These are phyloP conservation scores for Diplodus puntazzo DNA, from an alignment of 2,797 vertebrate species.

Conservation along the genomic window DNA sequence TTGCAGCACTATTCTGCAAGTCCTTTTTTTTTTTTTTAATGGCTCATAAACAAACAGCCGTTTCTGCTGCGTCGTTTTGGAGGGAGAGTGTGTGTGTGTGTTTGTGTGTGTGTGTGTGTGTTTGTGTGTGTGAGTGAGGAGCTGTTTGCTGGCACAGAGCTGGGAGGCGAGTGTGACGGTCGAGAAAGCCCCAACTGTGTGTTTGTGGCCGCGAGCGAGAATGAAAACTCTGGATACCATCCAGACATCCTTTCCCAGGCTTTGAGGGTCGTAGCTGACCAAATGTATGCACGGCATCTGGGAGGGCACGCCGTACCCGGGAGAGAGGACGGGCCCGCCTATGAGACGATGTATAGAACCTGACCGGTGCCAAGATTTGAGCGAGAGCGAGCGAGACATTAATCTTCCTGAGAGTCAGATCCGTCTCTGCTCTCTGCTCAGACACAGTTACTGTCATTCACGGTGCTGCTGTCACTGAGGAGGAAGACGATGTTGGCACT, in stretches of 20 bases:
- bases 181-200: slow-evolving; percentile 56
- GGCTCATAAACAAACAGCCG: slow-evolving; percentile 71
- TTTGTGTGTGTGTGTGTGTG: slow-evolving; percentile 9
- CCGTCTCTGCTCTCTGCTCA: not conserved
- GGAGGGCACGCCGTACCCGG: slow-evolving; percentile 12
- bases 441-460: slow-evolving; percentile 9
- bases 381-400: slow-evolving; percentile 4
- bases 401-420: not conserved
- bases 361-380: slow-evolving; percentile 9
- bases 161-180: slow-evolving; percentile 41
- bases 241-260: slow-evolving; percentile 69
- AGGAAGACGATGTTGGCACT: not conserved
- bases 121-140: slow-evolving; percentile 18
- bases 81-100: slow-evolving; percentile 2
- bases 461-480: not conserved
- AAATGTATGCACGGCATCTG: slow-evolving; percentile 43
- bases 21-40: slow-evolving; percentile 46
- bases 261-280: slow-evolving; percentile 56
- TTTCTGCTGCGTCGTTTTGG: slow-evolving; percentile 57
- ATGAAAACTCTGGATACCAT: slow-evolving; percentile 50
- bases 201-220: slow-evolving; percentile 54
- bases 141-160: slow-evolving; percentile 57
- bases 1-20: slow-evolving; percentile 62
- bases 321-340: slow-evolving; percentile 10
- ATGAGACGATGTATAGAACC: slow-evolving; percentile 24